Conservation (phyloP, 2,888 invertebrate species). For the Frankliniella intonsa region DNA sequence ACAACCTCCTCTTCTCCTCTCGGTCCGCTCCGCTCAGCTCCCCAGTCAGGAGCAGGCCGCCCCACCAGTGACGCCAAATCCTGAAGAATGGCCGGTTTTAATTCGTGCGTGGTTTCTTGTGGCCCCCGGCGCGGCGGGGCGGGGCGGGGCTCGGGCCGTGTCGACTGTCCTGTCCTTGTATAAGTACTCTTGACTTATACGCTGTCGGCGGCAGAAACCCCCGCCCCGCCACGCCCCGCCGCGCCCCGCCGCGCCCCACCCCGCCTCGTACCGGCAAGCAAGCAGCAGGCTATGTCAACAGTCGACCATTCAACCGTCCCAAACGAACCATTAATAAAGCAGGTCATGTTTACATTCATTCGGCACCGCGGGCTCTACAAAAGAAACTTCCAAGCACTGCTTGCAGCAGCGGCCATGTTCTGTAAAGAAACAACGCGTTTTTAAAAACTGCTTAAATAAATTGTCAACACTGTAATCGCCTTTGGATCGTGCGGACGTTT, state of each 20-base stretch:
- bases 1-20: neutral
- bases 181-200: neutral
- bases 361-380: too few relatives aligned
- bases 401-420: too few relatives aligned
- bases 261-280: neutral
- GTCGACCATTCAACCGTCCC: too few relatives aligned
- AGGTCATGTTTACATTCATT: too few relatives aligned
- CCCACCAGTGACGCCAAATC: neutral
- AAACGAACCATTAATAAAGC: too few relatives aligned
- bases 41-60: too few relatives aligned
- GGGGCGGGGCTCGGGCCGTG: neutral
- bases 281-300: too few relatives aligned
- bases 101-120: conserved; percentile 6
- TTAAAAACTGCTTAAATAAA: too few relatives aligned
- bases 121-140: neutral
- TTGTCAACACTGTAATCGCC: too few relatives aligned
- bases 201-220: neutral
- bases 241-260: neutral
- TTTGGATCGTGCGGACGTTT: too few relatives aligned
- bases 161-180: neutral
- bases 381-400: too few relatives aligned
- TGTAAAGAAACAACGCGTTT: too few relatives aligned
- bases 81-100: conserved; percentile 20
- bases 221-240: neutral
- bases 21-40: neutral